A percentile compares a stretch with the other conserved stretches of the same genome.
Evolutionary conservation across 1,140 invertebrate genomes (phyloP).

Genomic region (Anadara kagoshimensis): DNA sequence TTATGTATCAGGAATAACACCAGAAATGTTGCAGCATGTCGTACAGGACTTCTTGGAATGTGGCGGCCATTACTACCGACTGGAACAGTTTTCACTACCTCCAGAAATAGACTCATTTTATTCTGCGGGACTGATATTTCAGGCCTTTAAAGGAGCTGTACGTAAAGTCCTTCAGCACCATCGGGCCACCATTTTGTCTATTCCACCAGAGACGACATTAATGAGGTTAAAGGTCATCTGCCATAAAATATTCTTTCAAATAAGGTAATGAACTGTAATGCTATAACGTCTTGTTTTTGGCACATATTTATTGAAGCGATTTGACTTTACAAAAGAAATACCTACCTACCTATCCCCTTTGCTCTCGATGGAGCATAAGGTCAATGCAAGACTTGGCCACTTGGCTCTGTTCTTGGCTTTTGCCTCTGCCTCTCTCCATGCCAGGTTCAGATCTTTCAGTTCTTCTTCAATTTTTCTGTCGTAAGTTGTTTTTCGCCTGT

Average conservation of each 20-base stretch:
- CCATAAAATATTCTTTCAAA: constrained; percentile 52
- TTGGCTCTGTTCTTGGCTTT: too few relatives aligned
- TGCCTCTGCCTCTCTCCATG: too few relatives aligned
- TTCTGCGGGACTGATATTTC: constrained; percentile 54
- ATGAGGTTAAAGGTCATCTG: constrained; percentile 52
- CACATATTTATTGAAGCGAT: too few relatives aligned
- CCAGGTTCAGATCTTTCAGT: too few relatives aligned
- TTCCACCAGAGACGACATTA: constrained; percentile 41
- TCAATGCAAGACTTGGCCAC: too few relatives aligned
- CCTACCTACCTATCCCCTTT: too few relatives aligned
- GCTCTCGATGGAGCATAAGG: too few relatives aligned
- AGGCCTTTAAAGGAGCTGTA: constrained; percentile 58
- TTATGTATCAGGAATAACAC: constrained; percentile 53
- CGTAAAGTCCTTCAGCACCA: constrained; percentile 59
- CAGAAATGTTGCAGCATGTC: constrained; percentile 49
- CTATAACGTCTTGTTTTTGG: too few relatives aligned
- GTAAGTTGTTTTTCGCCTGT: too few relatives aligned
- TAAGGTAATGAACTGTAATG: too few relatives aligned
- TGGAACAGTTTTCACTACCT: constrained; percentile 53
- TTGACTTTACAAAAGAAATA: too few relatives aligned
- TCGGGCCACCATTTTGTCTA: constrained; percentile 49
- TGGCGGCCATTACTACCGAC: constrained; percentile 54
- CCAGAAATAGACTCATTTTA: constrained; percentile 54
- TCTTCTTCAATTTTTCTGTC: too few relatives aligned
- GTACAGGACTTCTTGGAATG: constrained; percentile 54